These are phyloP conservation scores for Pseudopleuronectes americanus DNA, from an alignment of 2,797 vertebrate genomes.

Conservation along the genomic window DNA sequence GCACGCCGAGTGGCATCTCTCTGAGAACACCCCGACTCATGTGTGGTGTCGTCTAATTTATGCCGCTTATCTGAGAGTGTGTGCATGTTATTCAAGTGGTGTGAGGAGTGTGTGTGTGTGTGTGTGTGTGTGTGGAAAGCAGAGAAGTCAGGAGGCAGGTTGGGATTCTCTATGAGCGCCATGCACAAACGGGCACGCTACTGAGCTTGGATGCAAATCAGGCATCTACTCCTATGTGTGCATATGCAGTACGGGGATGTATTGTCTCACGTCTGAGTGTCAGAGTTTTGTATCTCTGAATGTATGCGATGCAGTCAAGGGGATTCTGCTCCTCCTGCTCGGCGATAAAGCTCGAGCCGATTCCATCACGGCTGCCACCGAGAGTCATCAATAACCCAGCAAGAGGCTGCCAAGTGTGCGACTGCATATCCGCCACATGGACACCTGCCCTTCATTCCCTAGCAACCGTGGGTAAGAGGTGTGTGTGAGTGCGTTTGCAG, in stretches of 20 bases:
- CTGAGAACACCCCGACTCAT: neutral
- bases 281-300: constrained; percentile 2
- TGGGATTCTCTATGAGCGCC: neutral
- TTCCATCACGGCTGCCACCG: constrained; percentile 45
- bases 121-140: too few species aligned
- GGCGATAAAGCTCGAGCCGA: constrained; percentile 37
- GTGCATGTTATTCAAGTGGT: constrained; percentile 22
- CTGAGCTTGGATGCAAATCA: constrained; percentile 8
- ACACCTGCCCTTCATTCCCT: constrained; percentile 47
- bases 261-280: neutral
- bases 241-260: too few species aligned
- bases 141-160: neutral
- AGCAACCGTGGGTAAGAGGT: constrained; percentile 19
- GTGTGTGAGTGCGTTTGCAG: constrained; percentile 11
- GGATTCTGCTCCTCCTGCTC: constrained; percentile 36
- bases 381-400: constrained; percentile 64
- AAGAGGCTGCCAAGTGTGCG: constrained; percentile 28
- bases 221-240: neutral
- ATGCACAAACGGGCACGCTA: constrained; percentile 2
- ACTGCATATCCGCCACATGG: constrained; percentile 25
- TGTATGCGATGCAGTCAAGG: constrained; percentile 39
- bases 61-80: constrained; percentile 27
- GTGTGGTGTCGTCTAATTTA: constrained; percentile 26
- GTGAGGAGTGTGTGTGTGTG: neutral
- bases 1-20: constrained; percentile 5